Percentiles rank a stretch among this genome's conserved stretches.
phyloP scores from a whole-genome alignment of 2,113 vertebrate species.

The Ondatra zibethicus region DNA sequence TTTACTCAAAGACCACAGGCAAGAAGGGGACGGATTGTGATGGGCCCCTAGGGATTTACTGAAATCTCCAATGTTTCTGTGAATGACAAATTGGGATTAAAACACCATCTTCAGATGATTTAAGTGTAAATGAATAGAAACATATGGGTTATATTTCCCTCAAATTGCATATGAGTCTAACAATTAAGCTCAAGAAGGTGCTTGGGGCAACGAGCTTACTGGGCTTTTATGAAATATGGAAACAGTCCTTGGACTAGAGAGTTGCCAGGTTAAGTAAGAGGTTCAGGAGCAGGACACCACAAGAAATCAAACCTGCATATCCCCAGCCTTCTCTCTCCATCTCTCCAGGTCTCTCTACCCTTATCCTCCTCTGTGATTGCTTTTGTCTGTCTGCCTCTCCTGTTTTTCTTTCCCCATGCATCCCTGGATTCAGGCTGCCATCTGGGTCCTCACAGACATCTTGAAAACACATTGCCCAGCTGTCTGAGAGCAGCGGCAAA shows the following conservation, averaged over 20 bases:
- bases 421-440: slow-evolving; percentile 22
- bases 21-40: neutral
- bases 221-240: slow-evolving; percentile 36
- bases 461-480: slow-evolving; percentile 74
- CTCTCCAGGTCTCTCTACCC: neutral
- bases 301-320: neutral
- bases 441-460: slow-evolving; percentile 46
- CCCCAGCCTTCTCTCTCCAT: neutral
- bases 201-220: neutral
- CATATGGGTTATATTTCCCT: slow-evolving; percentile 68
- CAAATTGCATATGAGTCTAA: slow-evolving; percentile 41
- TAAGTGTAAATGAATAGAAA: slow-evolving; percentile 71
- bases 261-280: no score
- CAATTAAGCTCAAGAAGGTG: slow-evolving; percentile 66
- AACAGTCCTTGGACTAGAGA: neutral
- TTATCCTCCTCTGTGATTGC: neutral
- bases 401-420: neutral
- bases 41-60: slow-evolving; percentile 37
- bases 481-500: slow-evolving; percentile 52
- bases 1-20: slow-evolving; percentile 38
- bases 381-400: neutral
- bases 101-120: slow-evolving; percentile 69
- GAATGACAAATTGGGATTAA: slow-evolving; percentile 75
- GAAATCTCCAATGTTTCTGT: slow-evolving; percentile 61
- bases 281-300: neutral